Base-by-base conservation (phyloP, 1,140 invertebrate species). In the Bombus breviceps region DNA sequence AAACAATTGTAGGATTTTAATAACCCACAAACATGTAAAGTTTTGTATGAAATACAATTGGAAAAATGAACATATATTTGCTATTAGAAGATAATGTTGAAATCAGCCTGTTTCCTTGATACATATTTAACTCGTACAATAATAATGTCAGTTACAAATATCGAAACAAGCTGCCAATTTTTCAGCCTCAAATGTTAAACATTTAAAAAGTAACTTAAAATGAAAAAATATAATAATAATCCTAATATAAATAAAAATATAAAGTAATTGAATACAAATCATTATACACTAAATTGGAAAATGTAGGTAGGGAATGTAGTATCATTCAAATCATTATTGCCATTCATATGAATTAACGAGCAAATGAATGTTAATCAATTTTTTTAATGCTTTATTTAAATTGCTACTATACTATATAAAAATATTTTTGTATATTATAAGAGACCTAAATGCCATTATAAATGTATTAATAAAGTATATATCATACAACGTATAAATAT, bases 161-260 rank as follows among this genome's bases (percentile, higher is more conserved):
- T 87, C 18, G 71, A 85, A 87, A 47, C 43, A 84, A 84, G 85
- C 73, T 87, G 82, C 83, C 76, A 87, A 85, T 80, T 75, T 85
- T 83, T 74, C 41, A 59, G 69, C 34, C 15, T 68, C n/a, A 75
- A 15, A 62, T 59, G 22, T 74, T 81, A 41, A 62, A n/a, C 22
- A 62, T 43, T 68, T 37, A n/a, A 75, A 53, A n/a, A 75, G 59
- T 32, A 47, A 71, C 62, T 71, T 83, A 22, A 76, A 32, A 32
- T 69, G 12, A 47, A 64, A 62, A 72, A 39, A 85, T 15, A 66
- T 34, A 72, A 28, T 59, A 80, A 72, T 47, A 53, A 25, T 78
- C 8, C 39, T 18, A 71, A 43, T 34, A 72, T 71, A 77, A 59
- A 72, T 47, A 69, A 43, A 43, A 13, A 6, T 37, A n/a, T 28